Evolutionary conservation across 1,140 invertebrate genomes (phyloP).

Genomic region (Solenopsis invicta): DNA sequence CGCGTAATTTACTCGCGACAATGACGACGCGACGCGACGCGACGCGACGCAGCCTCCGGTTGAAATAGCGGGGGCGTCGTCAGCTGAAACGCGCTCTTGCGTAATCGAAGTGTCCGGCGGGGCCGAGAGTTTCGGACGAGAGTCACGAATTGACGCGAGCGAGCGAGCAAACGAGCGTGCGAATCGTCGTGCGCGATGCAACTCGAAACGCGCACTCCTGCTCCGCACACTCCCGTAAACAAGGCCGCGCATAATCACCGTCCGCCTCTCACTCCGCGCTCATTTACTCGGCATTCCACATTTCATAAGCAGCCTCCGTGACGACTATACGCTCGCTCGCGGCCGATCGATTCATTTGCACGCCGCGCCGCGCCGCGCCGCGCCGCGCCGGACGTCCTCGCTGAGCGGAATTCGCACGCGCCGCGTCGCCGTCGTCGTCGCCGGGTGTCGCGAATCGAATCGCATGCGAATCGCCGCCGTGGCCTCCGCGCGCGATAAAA

Average conservation of each 20-base stretch:
- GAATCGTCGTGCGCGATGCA: neutral
- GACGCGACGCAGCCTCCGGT: too few relatives aligned
- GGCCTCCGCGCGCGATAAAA: slow-evolving; percentile 31
- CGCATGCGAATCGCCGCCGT: slow-evolving; percentile 33
- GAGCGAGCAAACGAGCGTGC: too few relatives aligned
- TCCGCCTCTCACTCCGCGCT: slow-evolving; percentile 64
- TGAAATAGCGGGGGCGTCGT: too few relatives aligned
- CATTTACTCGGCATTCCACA: slow-evolving; percentile 79
- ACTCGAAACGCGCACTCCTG: neutral
- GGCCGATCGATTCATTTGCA: slow-evolving; percentile 36
- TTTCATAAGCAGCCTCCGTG: slow-evolving; percentile 75
- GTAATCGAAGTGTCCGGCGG: slow-evolving; percentile 4
- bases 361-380: too few relatives aligned
- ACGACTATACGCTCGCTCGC: slow-evolving; percentile 56
- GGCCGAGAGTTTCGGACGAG: slow-evolving; percentile 21
- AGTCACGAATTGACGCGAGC: too few relatives aligned
- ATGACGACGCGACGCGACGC: slow-evolving; percentile 3
- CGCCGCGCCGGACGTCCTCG: too few relatives aligned
- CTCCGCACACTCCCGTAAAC: slow-evolving; percentile 27
- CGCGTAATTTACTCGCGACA: too few relatives aligned
- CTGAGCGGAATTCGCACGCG: too few relatives aligned
- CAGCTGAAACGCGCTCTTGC: too few relatives aligned
- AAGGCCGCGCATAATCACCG: slow-evolving; percentile 66
- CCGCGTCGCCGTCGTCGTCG: too few relatives aligned
- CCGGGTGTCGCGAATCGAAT: neutral